These are phyloP conservation scores for Vireo griseus DNA, from an alignment of 2,797 vertebrate genomes.

Conservation along the genomic window DNA sequence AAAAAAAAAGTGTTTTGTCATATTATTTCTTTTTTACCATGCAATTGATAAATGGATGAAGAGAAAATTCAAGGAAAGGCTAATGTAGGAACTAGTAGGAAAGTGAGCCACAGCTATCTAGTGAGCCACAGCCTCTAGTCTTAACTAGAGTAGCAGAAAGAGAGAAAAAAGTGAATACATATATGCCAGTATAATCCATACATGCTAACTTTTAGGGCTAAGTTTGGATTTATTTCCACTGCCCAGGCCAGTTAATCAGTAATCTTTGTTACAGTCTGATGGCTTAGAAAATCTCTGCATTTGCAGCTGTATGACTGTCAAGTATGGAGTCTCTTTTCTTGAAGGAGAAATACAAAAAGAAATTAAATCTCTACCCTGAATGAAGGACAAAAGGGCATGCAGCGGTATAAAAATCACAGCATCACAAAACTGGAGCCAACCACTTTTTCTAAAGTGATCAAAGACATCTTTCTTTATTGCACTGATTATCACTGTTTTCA, in stretches of 20 bases:
- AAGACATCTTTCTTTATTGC: neutral
- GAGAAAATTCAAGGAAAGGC: neutral
- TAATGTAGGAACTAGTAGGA: neutral
- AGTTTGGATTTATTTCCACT: neutral
- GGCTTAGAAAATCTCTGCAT: neutral
- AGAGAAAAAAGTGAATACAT: neutral
- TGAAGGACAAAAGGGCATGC: neutral
- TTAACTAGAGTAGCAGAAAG: neutral
- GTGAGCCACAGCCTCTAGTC: neutral
- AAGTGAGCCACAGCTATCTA: neutral
- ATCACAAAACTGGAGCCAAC: neutral
- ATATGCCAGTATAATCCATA: neutral
- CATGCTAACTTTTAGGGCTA: neutral
- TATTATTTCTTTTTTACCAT: neutral
- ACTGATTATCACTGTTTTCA: neutral
- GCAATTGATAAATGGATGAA: neutral
- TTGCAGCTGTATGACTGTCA: neutral
- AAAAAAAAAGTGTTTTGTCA: neutral
- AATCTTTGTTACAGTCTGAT: neutral
- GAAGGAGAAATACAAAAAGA: neutral
- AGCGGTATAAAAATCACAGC: neutral
- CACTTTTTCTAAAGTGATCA: neutral
- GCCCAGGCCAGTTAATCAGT: neutral
- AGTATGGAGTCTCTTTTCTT: neutral
- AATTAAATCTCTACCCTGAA: neutral